phyloP scores from a whole-genome alignment of 2,113 vertebrate genomes.

The Craseonycteris thonglongyai region DNA sequence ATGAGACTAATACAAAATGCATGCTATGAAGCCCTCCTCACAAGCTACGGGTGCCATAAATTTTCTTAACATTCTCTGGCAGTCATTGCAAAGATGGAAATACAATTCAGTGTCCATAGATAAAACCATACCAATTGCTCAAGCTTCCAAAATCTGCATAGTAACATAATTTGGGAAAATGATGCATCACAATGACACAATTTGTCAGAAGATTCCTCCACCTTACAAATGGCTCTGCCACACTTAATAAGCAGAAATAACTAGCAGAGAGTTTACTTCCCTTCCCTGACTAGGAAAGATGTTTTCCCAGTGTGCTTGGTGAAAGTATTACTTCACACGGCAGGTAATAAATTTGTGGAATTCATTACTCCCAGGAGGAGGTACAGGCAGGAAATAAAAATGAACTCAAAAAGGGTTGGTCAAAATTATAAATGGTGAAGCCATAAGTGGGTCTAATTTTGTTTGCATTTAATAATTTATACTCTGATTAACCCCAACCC shows the following conservation, averaged over 20 bases:
- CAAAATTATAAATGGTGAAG: slow-evolving; percentile 63
- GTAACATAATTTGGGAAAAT: slow-evolving; percentile 66
- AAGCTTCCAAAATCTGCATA: slow-evolving; percentile 60
- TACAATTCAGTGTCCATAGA: slow-evolving; percentile 41
- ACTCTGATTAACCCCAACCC: neutral
- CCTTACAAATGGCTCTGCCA: slow-evolving; percentile 53
- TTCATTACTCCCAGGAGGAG: slow-evolving; percentile 64
- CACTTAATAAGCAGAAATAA: slow-evolving; percentile 63
- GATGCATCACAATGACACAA: slow-evolving; percentile 40
- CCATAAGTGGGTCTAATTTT: slow-evolving; percentile 38
- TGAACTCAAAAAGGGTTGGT: slow-evolving; percentile 43
- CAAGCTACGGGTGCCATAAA: neutral
- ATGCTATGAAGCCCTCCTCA: neutral
- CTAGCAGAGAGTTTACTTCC: slow-evolving; percentile 50
- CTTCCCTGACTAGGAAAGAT: slow-evolving; percentile 31
- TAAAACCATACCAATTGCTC: slow-evolving; percentile 55
- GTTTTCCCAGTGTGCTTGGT: slow-evolving; percentile 3
- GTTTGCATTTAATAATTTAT: slow-evolving; percentile 51
- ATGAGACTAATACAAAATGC: neutral
- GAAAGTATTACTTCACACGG: slow-evolving; percentile 61
- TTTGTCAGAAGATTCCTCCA: slow-evolving; percentile 56
- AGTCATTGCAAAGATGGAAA: slow-evolving; percentile 51
- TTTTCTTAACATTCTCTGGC: neutral
- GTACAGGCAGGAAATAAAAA: slow-evolving; percentile 55
- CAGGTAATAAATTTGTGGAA: slow-evolving; percentile 63